A percentile compares a stretch with the other conserved stretches of the same genome.
These are phyloP conservation scores for Abrostola triplasia DNA, from an alignment of 2,888 invertebrate species.

Conservation along the genomic window DNA sequence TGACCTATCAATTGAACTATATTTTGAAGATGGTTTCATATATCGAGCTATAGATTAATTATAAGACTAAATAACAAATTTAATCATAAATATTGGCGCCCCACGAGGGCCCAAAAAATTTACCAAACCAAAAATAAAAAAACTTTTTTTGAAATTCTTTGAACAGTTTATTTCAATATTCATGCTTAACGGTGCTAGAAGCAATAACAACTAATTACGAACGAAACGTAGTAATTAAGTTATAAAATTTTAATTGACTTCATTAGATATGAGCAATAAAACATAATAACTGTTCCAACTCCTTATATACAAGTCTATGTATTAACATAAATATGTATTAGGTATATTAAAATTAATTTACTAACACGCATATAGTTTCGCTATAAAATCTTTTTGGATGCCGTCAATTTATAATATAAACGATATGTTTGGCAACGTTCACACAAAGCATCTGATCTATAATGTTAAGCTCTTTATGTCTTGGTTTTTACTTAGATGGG, in stretches of 20 bases:
- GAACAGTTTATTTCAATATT: constrained; percentile 3
- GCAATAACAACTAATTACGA: constrained; percentile 43
- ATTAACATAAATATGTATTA: constrained; percentile 18
- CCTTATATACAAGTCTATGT: constrained; percentile 22
- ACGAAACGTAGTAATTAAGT: constrained; percentile 47
- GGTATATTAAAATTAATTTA: constrained; percentile 20
- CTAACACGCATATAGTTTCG: constrained; percentile 26
- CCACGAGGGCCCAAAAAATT: not conserved
- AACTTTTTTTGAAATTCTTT: not conserved
- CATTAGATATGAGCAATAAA: constrained; percentile 49
- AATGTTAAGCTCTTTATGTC: not conserved
- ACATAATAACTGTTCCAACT: constrained; percentile 41
- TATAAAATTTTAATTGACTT: constrained; percentile 54
- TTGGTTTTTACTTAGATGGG: not conserved
- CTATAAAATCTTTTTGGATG: constrained; percentile 5
- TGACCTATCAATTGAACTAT: no score
- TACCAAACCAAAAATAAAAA: not conserved
- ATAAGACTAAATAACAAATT: no score
- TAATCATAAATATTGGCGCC: not conserved
- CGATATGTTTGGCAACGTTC: no score
- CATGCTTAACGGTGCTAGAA: constrained; percentile 9
- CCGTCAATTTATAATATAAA: no score
- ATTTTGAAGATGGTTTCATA: no score
- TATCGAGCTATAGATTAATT: no score
- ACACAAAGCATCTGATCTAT: not conserved